These are phyloP conservation scores for Lathamus discolor DNA, from an alignment of 2,113 vertebrate species.

Conservation along the genomic window DNA sequence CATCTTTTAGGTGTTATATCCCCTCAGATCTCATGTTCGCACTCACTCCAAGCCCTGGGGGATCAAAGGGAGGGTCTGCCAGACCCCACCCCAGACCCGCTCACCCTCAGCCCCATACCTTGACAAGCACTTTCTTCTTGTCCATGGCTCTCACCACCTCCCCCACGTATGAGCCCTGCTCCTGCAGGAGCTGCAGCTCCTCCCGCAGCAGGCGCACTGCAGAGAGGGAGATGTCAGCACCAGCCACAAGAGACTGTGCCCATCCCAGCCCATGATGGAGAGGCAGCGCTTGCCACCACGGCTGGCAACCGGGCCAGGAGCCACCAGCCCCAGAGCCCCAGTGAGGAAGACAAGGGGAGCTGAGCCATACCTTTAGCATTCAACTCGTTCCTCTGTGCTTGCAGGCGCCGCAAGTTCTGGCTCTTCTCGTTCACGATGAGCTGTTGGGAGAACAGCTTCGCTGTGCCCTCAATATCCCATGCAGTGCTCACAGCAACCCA, in stretches of 20 bases:
- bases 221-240: neutral
- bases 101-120: conserved; percentile 74
- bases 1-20: fast-evolving
- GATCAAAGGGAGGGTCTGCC: no score
- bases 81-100: fast-evolving
- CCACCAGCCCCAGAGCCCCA: neutral
- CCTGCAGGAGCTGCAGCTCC: conserved; percentile 95
- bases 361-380: conserved; percentile 89
- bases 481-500: fast-evolving
- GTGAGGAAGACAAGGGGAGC: fast-evolving
- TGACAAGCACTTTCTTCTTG: conserved; percentile 98
- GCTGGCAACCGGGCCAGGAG: neutral
- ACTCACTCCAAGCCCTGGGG: fast-evolving
- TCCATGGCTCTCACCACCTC: conserved; percentile 99
- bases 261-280: fast-evolving
- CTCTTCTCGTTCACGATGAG: conserved; percentile 97
- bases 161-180: conserved; percentile 97
- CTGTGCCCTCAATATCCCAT: fast-evolving
- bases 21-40: fast-evolving
- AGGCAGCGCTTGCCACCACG: neutral
- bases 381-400: conserved; percentile 95
- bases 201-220: conserved; percentile 92
- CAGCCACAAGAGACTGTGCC: no score
- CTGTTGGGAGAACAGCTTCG: conserved; percentile 61
- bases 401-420: conserved; percentile 93